Percentiles rank a stretch among this genome's conserved stretches.
These are phyloP conservation scores for Drosophila maculinotata DNA, from an alignment of 2,888 invertebrate species.

Conservation along the genomic window DNA sequence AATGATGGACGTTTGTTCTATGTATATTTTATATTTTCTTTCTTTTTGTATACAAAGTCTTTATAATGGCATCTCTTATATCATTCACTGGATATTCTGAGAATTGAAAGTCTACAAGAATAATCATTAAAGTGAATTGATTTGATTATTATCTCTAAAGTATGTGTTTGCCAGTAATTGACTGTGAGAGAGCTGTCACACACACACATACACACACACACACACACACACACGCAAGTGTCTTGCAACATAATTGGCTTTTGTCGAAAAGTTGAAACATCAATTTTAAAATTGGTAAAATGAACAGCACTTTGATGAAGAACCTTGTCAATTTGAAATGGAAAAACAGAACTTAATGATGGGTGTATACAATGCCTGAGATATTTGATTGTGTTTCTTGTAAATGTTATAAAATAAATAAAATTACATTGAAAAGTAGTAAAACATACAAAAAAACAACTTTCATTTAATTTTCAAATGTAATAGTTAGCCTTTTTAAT, in stretches of 20 bases:
- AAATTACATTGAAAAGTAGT: background rate
- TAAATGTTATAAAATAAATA: background rate
- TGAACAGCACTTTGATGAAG: slow-evolving; percentile 47
- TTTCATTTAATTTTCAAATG: no score
- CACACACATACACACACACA: slow-evolving; percentile 24
- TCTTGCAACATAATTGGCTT: slow-evolving; percentile 47
- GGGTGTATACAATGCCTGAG: slow-evolving; percentile 4
- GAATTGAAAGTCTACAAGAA: slow-evolving; percentile 13
- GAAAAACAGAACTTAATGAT: slow-evolving; percentile 30
- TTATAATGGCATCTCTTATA: slow-evolving; percentile 25
- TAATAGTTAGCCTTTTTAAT: no score
- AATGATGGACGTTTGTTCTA: slow-evolving; percentile 60
- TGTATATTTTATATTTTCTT: slow-evolving; percentile 3
- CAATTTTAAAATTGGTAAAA: slow-evolving; percentile 46
- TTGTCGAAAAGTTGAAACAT: slow-evolving; percentile 17
- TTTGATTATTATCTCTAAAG: slow-evolving; percentile 58
- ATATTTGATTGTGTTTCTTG: slow-evolving; percentile 14
- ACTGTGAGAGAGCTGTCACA: slow-evolving; percentile 9
- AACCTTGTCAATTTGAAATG: slow-evolving; percentile 40
- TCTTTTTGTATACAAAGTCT: slow-evolving; percentile 19
- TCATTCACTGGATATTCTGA: slow-evolving; percentile 21
- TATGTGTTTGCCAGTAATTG: slow-evolving; percentile 29
- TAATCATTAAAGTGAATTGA: slow-evolving; percentile 40
- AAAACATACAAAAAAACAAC: background rate
- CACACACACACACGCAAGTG: slow-evolving; percentile 35